These are phyloP conservation scores for Harpalus rufipes DNA, from an alignment of 2,888 invertebrate species.

Conservation along the genomic window DNA sequence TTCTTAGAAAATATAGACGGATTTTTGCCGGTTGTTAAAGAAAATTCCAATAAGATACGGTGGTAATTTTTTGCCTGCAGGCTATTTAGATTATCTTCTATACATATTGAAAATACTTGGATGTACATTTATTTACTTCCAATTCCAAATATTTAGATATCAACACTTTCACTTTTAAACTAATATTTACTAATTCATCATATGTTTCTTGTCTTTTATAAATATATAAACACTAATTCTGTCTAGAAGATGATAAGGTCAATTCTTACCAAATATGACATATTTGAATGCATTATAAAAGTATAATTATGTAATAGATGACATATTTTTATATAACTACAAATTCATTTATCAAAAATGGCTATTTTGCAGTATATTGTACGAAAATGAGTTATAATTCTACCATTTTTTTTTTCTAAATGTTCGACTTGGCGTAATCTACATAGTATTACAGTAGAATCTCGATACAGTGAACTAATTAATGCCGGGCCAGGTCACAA, in stretches of 20 bases:
- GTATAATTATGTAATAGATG: neutral
- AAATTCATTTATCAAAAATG: too few species aligned
- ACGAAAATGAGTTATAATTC: too few species aligned
- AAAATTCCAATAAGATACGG: neutral
- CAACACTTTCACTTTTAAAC: slow-evolving; percentile 29
- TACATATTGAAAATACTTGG: neutral
- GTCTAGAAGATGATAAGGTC: neutral
- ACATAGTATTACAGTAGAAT: too few species aligned
- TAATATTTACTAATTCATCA: neutral
- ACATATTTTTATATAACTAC: neutral
- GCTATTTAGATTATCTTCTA: neutral
- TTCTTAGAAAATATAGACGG: slow-evolving; percentile 5
- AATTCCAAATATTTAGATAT: slow-evolving; percentile 13
- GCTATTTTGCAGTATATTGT: too few species aligned
- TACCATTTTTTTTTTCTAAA: too few species aligned
- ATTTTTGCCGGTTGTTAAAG: neutral
- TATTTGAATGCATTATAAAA: neutral
- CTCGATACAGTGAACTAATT: too few species aligned
- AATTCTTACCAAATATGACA: neutral
- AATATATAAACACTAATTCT: neutral
- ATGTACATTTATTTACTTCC: neutral
- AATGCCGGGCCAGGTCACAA: too few species aligned
- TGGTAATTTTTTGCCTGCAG: slow-evolving; percentile 1
- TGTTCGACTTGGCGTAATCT: too few species aligned
- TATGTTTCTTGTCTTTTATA: neutral